A percentile compares a stretch with the other conserved stretches of the same genome.
Evolutionary conservation across 2,888 invertebrate genomes (phyloP).

Genomic region (Metellina segmentata): DNA sequence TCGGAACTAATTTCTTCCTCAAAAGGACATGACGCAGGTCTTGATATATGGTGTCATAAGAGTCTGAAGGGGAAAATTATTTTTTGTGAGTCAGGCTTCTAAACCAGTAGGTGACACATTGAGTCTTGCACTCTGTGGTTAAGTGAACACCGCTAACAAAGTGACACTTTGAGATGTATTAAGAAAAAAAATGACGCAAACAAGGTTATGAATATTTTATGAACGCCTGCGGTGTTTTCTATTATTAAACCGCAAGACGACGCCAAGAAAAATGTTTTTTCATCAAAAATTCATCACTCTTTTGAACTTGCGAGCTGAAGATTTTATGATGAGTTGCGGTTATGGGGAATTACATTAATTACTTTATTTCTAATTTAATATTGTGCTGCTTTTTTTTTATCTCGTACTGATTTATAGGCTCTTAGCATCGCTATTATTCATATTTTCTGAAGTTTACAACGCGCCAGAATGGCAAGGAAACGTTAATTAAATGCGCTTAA

Average conservation of each 20-base stretch:
- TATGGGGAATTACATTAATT: constrained; percentile 38
- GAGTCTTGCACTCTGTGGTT: constrained; percentile 44
- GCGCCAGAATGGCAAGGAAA: constrained; percentile 6
- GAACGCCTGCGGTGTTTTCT: constrained; percentile 43
- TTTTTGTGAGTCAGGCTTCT: constrained; percentile 2
- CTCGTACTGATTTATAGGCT: constrained; percentile 36
- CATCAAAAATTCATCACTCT: constrained; percentile 54
- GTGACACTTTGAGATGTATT: constrained; percentile 53
- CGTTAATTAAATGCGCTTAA: constrained; percentile 33
- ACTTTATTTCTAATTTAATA: constrained; percentile 55
- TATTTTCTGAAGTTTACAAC: constrained; percentile 5
- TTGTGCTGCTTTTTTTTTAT: constrained; percentile 11
- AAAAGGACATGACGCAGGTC: constrained; percentile 41
- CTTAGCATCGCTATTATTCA: constrained; percentile 39
- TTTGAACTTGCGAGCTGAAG: constrained; percentile 11
- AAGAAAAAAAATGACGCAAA: constrained; percentile 54
- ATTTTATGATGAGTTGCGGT: constrained; percentile 48
- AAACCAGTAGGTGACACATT: constrained; percentile 27
- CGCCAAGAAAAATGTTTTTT: constrained; percentile 49
- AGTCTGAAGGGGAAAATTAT: not conserved
- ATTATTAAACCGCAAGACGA: constrained; percentile 47
- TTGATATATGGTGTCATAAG: constrained; percentile 58
- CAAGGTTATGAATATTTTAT: constrained; percentile 66
- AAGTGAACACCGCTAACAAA: constrained; percentile 37
- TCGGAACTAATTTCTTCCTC: constrained; percentile 54